Evolutionary conservation across 2,113 vertebrate genomes (phyloP).

Genomic region (Trichechus manatus): DNA sequence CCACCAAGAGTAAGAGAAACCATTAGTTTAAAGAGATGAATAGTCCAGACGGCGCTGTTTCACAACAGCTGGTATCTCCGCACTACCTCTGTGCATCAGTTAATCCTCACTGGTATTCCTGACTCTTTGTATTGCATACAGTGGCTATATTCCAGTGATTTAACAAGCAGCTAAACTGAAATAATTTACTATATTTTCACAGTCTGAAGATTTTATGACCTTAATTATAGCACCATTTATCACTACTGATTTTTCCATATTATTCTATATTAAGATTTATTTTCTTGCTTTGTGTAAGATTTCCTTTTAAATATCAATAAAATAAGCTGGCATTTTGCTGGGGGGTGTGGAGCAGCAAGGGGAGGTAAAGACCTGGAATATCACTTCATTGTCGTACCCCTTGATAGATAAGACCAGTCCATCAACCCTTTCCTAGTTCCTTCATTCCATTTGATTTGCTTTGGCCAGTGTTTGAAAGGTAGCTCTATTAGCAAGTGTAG

Average conservation of each 20-base stretch:
- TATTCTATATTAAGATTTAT: constrained; percentile 70
- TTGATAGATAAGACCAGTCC: background rate
- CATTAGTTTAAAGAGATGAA: constrained; percentile 26
- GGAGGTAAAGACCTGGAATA: background rate
- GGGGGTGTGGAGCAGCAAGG: background rate
- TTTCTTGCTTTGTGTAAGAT: constrained; percentile 70
- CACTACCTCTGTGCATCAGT: background rate
- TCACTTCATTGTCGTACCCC: background rate
- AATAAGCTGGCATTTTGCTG: constrained; percentile 42
- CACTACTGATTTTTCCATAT: constrained; percentile 74
- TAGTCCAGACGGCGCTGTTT: background rate
- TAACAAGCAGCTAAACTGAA: constrained; percentile 55
- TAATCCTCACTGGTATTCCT: background rate
- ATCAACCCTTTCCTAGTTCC: background rate
- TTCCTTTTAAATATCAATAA: constrained; percentile 69
- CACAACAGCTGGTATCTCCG: background rate
- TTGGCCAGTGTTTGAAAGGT: background rate
- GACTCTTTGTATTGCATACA: background rate
- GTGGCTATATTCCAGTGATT: constrained; percentile 38
- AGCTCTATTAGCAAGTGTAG: background rate
- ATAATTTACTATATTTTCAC: background rate
- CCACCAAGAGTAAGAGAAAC: constrained; percentile 55
- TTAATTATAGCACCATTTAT: constrained; percentile 64
- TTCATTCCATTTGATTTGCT: background rate
- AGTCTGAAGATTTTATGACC: constrained; percentile 16